These are phyloP conservation scores for Notoglanidium macrostoma DNA, from an alignment of 2,797 vertebrate species.

Conservation along the genomic window DNA sequence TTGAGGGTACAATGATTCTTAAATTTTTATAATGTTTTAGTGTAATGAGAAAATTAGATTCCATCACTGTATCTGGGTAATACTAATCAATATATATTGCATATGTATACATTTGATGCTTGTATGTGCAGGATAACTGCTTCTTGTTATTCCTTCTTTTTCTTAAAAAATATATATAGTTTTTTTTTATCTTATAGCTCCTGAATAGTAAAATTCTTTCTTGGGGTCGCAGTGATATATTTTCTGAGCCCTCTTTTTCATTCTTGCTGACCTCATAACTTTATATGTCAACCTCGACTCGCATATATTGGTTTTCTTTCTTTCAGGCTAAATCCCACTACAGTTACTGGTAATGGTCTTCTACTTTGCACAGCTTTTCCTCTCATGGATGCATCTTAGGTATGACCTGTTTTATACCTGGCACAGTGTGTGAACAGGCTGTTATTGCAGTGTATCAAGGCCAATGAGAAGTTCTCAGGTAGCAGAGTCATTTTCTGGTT, in stretches of 20 bases:
- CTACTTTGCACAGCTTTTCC: constrained; percentile 4
- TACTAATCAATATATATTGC: not conserved
- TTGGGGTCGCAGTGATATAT: not conserved
- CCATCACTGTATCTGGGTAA: not conserved
- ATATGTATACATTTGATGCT: not conserved
- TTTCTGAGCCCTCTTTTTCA: not conserved
- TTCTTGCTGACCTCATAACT: constrained; percentile 11
- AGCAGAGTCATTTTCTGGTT: constrained; percentile 33
- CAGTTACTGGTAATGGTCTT: constrained; percentile 14
- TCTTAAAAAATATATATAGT: not conserved
- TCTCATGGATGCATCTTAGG: constrained; percentile 11
- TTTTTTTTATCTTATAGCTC: not conserved
- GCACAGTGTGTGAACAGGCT: constrained; percentile 20
- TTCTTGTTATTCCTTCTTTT: not conserved
- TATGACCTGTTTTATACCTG: constrained; percentile 44
- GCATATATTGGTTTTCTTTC: constrained; percentile 31
- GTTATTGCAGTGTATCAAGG: constrained; percentile 25
- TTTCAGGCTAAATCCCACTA: not conserved
- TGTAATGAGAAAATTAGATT: not conserved
- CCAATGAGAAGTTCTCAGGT: constrained; percentile 32
- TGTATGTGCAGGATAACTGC: not conserved
- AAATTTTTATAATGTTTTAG: not conserved
- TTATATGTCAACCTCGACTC: not conserved
- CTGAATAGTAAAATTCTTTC: not conserved
- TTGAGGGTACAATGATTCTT: not conserved